Base-by-base conservation (phyloP, 2,888 invertebrate species). In the Yponomeuta plumbellus region DNA sequence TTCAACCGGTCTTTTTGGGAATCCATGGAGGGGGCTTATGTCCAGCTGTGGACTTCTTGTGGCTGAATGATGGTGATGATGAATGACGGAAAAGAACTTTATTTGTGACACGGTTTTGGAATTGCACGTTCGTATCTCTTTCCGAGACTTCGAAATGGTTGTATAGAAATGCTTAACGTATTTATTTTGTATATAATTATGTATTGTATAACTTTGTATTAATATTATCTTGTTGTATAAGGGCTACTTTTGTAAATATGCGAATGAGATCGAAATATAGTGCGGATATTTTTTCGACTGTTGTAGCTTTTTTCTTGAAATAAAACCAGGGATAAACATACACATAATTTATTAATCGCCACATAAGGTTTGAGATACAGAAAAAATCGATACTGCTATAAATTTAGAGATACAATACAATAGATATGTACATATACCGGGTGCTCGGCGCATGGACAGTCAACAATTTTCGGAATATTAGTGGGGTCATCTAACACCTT, bases 1-100 rank as follows among this genome's bases (percentile, higher is more conserved):
- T n/a, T n/a, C n/a, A n/a, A n/a, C n/a, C n/a, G n/a, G n/a, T n/a
- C n/a, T n/a, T n/a, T n/a, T n/a, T n/a, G n/a, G n/a, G n/a, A n/a
- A n/a, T n/a, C n/a, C n/a, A n/a, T n/a, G n/a, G n/a, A n/a, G n/a
- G n/a, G n/a, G n/a, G n/a, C n/a, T n/a, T n/a, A n/a, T n/a, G n/a
- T n/a, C n/a, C n/a, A n/a, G n/a, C n/a, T n/a, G n/a, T n/a, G n/a
- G n/a, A n/a, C n/a, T n/a, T n/a, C n/a, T n/a, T n/a, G n/a, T n/a
- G n/a, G n/a, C n/a, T n/a, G n/a, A n/a, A n/a, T n/a, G n/a, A n/a
- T n/a, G n/a, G n/a, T n/a, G n/a, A n/a, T n/a, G n/a, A n/a, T n/a
- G n/a, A n/a, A 34, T 34, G 11, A 65, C 56, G 66, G 67, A 6
- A 67, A 44, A 61, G 26, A 0, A 17, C 40, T 2, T 3, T 13